Conservation (phyloP, 2,797 vertebrate genomes). For the Babyrousa celebensis region DNA sequence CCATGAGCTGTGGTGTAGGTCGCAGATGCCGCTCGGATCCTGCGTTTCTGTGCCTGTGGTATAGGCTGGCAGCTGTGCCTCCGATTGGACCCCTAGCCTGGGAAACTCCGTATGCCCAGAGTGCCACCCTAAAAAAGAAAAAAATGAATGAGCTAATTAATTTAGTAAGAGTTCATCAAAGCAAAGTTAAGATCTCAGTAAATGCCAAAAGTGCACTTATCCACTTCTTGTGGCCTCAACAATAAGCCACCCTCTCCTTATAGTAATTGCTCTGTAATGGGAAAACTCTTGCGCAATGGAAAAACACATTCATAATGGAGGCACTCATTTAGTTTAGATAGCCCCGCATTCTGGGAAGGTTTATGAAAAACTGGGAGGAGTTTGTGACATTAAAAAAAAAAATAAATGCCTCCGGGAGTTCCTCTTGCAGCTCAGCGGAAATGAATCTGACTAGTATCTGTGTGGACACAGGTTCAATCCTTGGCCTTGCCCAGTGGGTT, state of each 20-base stretch:
- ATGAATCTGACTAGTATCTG: too few species aligned
- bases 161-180: background rate
- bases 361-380: background rate
- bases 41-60: too few species aligned
- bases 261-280: background rate
- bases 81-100: too few species aligned
- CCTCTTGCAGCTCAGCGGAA: too few species aligned
- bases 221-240: background rate
- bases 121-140: too few species aligned
- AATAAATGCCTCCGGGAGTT: background rate
- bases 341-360: background rate
- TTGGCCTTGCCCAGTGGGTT: too few species aligned
- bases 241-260: background rate
- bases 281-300: background rate
- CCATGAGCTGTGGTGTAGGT: too few species aligned
- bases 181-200: background rate
- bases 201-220: background rate
- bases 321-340: background rate
- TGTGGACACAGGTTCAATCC: too few species aligned
- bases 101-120: too few species aligned
- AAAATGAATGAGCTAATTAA: background rate
- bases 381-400: background rate
- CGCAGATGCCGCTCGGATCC: too few species aligned
- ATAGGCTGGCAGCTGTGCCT: too few species aligned
- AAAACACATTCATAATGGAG: background rate